phyloP scores from a whole-genome alignment of 2,113 vertebrate genomes.

The Percina caprodes region DNA sequence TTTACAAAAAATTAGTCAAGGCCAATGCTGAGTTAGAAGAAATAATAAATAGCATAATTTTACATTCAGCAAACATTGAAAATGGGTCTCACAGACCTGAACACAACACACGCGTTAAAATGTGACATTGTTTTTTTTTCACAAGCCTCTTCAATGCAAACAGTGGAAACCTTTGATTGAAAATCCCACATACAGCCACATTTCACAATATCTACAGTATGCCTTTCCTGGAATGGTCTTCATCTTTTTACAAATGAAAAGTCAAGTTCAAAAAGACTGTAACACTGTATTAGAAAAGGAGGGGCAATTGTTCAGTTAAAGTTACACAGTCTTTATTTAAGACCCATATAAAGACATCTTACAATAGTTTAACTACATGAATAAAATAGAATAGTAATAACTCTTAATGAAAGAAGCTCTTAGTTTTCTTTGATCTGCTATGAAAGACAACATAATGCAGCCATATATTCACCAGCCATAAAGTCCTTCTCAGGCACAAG shows the following conservation, averaged over 20 bases:
- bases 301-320: neutral
- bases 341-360: neutral
- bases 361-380: neutral
- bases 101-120: neutral
- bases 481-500: slow-evolving; percentile 66
- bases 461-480: slow-evolving; percentile 82
- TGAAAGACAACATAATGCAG: slow-evolving; percentile 84
- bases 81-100: too few species aligned
- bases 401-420: slow-evolving; percentile 67
- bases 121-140: neutral
- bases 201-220: neutral
- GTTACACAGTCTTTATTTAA: neutral
- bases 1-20: too few species aligned
- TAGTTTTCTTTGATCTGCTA: slow-evolving; percentile 51
- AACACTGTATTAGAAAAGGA: neutral
- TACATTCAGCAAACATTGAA: too few species aligned
- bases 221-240: too few species aligned
- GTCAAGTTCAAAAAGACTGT: too few species aligned
- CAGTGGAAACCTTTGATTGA: too few species aligned
- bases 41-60: too few species aligned
- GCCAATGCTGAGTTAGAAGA: too few species aligned
- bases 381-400: neutral
- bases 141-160: neutral
- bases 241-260: too few species aligned
- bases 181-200: neutral